Base-by-base conservation (phyloP, 2,888 invertebrate genomes). In the Polietes domitor region DNA sequence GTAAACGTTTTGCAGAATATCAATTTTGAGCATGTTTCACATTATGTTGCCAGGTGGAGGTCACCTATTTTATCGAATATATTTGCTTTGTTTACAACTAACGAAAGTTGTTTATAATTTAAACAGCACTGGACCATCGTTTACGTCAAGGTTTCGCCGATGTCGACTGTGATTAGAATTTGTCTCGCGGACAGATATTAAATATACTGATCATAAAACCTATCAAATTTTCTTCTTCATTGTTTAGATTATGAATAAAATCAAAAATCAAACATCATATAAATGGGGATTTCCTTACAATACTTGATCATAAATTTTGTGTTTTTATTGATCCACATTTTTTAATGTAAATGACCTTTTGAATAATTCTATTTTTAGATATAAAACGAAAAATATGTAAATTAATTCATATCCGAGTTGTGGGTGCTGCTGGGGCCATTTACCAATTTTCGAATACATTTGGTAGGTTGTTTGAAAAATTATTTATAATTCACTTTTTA, bases 271-370 rank as follows among this genome's bases (percentile, higher is more conserved):
- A 7, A 10, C 7, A 9, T 9, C 4, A 7, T 10, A 9, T 37
- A 12, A n/a, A 9, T 37, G 1, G 7, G 37, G 15, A 12, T 47
- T 47, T 47, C 2, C 47, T 5, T 2, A 15, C n/a, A 47, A n/a
- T 4, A 4, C 47, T 47, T 1, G 47, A 12, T 12, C 47, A 47
- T 47, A 47, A 47, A 7, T 47, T 12, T 47, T 15, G n/a, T 1
- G 15, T 47, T 47, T 47, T 47, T 47, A 47, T 47, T 47, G n/a
- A 47, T 2, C n/a, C 1, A n/a, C 15, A 47, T 47, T 2, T 41
- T 53, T 76, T n/a, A n/a, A 76, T 76, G 68, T 37, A 68, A 68
- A 68, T 76, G 1, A 24, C 4, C 5, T 61, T 5, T 68, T n/a
- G n/a, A 76, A 53, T 65, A 53, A 47, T n/a, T n/a, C n/a, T 47